These are phyloP conservation scores for Pandemis cinnamomeana DNA, from an alignment of 2,888 invertebrate genomes.

Conservation along the genomic window DNA sequence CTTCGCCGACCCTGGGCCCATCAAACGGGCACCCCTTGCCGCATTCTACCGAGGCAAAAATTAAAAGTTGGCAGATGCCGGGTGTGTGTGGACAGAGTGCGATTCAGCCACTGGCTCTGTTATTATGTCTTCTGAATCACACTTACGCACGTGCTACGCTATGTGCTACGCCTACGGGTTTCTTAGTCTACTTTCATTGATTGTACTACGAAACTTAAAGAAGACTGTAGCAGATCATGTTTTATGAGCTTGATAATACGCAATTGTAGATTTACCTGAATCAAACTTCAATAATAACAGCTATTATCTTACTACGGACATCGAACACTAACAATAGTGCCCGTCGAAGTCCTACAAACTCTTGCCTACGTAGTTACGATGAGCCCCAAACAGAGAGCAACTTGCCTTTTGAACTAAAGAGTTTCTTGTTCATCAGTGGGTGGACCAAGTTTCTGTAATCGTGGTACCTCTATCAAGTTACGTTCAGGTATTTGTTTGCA, in stretches of 20 bases:
- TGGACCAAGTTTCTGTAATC: conserved; percentile 54
- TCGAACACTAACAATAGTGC: conserved; percentile 42
- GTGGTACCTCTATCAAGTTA: conserved; percentile 40
- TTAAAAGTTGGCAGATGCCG: conserved; percentile 75
- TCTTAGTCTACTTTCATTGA: background rate
- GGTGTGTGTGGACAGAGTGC: conserved; percentile 52
- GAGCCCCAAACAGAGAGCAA: conserved; percentile 53
- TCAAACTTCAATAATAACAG: conserved; percentile 12
- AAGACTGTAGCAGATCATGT: background rate
- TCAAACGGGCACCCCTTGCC: conserved; percentile 80
- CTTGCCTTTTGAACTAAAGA: conserved; percentile 55
- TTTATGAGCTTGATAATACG: background rate
- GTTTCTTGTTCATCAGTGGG: conserved; percentile 53
- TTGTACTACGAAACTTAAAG: background rate
- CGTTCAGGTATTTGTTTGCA: conserved; percentile 33
- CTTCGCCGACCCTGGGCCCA: conserved; percentile 79
- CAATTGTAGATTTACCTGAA: background rate
- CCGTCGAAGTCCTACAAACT: conserved; percentile 63
- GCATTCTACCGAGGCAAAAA: conserved; percentile 75
- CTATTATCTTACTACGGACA: conserved; percentile 31
- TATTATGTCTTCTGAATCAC: background rate
- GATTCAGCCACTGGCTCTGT: conserved; percentile 35
- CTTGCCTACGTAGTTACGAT: conserved; percentile 49
- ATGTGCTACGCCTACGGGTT: no score
- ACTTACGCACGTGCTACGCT: background rate